Evolutionary conservation across 2,888 invertebrate genomes (phyloP).

Genomic region (Blastobasis adustella): DNA sequence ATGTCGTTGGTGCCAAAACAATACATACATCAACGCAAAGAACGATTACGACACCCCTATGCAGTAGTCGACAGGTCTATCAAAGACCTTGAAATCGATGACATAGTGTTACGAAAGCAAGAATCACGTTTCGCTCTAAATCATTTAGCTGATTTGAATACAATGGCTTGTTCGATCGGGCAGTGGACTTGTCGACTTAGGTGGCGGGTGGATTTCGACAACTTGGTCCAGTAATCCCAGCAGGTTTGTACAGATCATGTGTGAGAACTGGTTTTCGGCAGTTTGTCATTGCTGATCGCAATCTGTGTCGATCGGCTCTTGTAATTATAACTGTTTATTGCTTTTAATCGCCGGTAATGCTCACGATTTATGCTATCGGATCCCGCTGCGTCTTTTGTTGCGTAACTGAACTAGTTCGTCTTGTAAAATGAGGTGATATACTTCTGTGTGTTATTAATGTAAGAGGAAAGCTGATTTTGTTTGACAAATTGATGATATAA

Average conservation of each 20-base stretch:
- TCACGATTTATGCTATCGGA: constrained; percentile 4
- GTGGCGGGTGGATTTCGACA: constrained; percentile 27
- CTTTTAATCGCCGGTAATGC: constrained; percentile 1
- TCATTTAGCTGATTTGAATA: constrained; percentile 50
- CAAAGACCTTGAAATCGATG: constrained; percentile 19
- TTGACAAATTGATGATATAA: too few relatives aligned
- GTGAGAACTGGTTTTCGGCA: constrained; percentile 19
- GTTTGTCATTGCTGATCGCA: constrained; percentile 13
- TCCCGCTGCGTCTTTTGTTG: background rate
- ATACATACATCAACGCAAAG: too few relatives aligned
- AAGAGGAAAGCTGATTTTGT: too few relatives aligned
- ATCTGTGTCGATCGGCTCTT: constrained; percentile 5
- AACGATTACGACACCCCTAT: constrained; percentile 2
- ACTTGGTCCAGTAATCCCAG: constrained; percentile 18
- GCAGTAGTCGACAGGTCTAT: constrained; percentile 11
- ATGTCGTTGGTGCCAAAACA: too few relatives aligned
- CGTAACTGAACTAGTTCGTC: too few relatives aligned
- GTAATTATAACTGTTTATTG: constrained; percentile 9
- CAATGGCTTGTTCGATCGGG: constrained; percentile 35
- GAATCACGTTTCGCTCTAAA: constrained; percentile 35
- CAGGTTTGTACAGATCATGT: background rate
- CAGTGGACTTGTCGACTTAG: constrained; percentile 31
- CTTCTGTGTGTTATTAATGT: too few relatives aligned
- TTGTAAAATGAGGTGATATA: too few relatives aligned
- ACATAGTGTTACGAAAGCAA: constrained; percentile 30